A percentile compares a stretch with the other conserved stretches of the same genome.
Conservation (phyloP, 2,888 invertebrate genomes). For the Stratiomys singularior region DNA sequence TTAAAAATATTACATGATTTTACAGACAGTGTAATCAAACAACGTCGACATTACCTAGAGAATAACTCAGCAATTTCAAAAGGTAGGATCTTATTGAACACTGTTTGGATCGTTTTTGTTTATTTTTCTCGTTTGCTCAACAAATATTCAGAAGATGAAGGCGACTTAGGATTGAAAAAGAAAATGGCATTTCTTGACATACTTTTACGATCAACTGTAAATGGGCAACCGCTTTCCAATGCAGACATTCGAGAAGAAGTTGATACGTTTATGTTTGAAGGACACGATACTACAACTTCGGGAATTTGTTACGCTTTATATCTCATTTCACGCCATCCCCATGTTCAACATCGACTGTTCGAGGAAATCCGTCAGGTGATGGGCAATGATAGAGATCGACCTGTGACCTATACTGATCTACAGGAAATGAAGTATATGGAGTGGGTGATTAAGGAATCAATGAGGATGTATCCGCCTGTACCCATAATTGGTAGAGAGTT, state of each 20-base stretch:
- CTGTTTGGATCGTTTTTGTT: background rate
- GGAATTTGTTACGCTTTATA: constrained; percentile 63
- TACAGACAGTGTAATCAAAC: constrained; percentile 59
- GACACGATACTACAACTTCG: constrained; percentile 64
- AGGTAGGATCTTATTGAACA: too few relatives aligned
- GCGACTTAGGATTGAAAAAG: constrained; percentile 67
- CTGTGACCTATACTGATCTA: constrained; percentile 53
- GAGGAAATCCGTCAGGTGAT: constrained; percentile 61
- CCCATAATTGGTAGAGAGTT: constrained; percentile 49
- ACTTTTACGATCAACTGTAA: constrained; percentile 68
- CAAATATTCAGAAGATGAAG: constrained; percentile 46
- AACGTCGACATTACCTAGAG: constrained; percentile 51
- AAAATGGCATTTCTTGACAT: constrained; percentile 73
- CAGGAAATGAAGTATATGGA: constrained; percentile 51
- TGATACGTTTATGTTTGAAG: constrained; percentile 74
- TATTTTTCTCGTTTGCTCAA: background rate
- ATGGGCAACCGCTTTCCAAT: constrained; percentile 68
- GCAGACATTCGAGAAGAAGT: constrained; percentile 72
- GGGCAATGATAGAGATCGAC: constrained; percentile 56
- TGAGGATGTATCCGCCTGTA: constrained; percentile 51
- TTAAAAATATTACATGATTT: constrained; percentile 60
- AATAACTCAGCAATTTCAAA: background rate
- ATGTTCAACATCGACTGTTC: constrained; percentile 62
- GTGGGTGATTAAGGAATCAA: constrained; percentile 50
- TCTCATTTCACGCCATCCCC: constrained; percentile 61